phyloP scores from a whole-genome alignment of 2,797 vertebrate species.

The Tympanoctomys barrerae region DNA sequence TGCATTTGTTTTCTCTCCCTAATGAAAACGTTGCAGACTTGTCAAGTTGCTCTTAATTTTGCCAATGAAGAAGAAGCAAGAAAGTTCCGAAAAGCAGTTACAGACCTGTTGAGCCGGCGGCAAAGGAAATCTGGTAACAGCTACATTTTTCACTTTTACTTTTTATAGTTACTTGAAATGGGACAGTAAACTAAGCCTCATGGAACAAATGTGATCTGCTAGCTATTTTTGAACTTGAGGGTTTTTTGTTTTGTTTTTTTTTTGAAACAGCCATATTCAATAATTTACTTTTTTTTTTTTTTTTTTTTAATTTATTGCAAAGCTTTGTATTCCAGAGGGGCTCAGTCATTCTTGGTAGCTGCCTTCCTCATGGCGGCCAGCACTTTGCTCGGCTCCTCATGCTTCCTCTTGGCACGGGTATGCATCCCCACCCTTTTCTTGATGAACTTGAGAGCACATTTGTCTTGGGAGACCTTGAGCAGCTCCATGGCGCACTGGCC shows the following conservation, averaged over 20 bases:
- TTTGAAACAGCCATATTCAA: background rate
- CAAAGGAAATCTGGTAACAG: conserved; percentile 95
- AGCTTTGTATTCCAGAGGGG: too few species aligned
- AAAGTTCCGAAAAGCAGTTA: conserved; percentile 93
- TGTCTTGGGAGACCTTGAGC: too few species aligned
- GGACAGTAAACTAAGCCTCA: background rate
- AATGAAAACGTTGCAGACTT: conserved; percentile 90
- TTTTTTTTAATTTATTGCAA: too few species aligned
- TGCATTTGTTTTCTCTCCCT: conserved; percentile 58
- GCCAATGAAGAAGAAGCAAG: conserved; percentile 98
- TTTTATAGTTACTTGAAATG: conserved; percentile 41
- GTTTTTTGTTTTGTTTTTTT: background rate
- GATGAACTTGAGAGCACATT: too few species aligned
- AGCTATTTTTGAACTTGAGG: conserved; percentile 32
- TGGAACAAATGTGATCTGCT: background rate
- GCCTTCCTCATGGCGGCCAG: too few species aligned
- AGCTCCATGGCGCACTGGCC: too few species aligned
- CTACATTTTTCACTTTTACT: conserved; percentile 32
- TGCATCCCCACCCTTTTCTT: too few species aligned
- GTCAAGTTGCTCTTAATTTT: conserved; percentile 98
- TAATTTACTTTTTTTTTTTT: background rate
- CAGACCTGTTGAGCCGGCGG: conserved; percentile 94
- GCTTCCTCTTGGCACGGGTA: too few species aligned
- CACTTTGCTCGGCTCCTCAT: too few species aligned
- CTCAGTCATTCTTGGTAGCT: too few species aligned